Evolutionary conservation across 1,140 invertebrate genomes (phyloP).

Genomic region (Sinella curviseta): DNA sequence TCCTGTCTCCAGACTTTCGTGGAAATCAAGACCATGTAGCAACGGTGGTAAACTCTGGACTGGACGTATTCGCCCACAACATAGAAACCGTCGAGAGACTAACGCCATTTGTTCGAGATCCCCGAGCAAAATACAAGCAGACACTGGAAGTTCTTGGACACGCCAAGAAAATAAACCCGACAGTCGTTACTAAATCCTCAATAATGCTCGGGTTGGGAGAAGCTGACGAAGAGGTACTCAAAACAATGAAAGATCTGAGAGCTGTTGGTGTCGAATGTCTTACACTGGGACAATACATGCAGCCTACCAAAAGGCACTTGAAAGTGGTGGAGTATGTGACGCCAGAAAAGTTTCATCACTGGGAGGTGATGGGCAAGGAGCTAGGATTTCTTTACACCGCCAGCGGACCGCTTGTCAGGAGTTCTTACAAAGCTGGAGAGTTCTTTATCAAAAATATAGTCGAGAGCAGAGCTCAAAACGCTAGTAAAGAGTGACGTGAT

Average conservation of each 20-base stretch:
- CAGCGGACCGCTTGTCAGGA: constrained; percentile 93
- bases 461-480: constrained; percentile 57
- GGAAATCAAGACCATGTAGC: constrained; percentile 76
- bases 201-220: constrained; percentile 98
- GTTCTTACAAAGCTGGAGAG: constrained; percentile 96
- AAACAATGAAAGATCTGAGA: constrained; percentile 82
- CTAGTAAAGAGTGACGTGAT: no score
- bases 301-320: constrained; percentile 93
- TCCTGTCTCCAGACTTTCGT: constrained; percentile 92
- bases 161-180: constrained; percentile 74
- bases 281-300: constrained; percentile 99
- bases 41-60: constrained; percentile 75
- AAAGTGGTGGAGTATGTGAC: constrained; percentile 97
- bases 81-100: constrained; percentile 88
- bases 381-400: constrained; percentile 96
- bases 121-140: constrained; percentile 75
- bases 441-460: constrained; percentile 82
- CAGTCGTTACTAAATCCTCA: constrained; percentile 94
- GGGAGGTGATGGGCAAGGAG: constrained; percentile 80
- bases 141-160: constrained; percentile 77
- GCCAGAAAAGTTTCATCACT: constrained; percentile 89
- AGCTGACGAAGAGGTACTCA: constrained; percentile 82
- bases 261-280: constrained; percentile 85
- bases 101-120: constrained; percentile 88
- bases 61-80: constrained; percentile 96